A percentile compares a stretch with the other conserved stretches of the same genome.
Evolutionary conservation across 1,140 invertebrate species (phyloP).

Genomic region (Linepithema humile): DNA sequence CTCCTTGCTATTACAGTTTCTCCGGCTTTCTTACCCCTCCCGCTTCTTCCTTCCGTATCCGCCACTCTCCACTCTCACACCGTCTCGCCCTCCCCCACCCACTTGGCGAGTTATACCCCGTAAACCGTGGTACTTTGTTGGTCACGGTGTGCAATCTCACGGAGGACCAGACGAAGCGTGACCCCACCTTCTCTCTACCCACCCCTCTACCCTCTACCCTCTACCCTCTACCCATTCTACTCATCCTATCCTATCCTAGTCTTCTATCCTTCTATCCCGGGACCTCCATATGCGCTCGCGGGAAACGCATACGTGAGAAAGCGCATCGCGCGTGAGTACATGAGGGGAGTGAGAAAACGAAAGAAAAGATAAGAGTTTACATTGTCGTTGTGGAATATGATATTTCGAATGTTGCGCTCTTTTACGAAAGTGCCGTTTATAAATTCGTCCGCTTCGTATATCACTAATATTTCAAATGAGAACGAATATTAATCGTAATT

Average conservation of each 20-base stretch:
- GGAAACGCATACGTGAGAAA: slow-evolving; percentile 27
- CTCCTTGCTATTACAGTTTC: slow-evolving; percentile 3
- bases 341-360: too few relatives aligned
- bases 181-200: slow-evolving; percentile 20
- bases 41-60: slow-evolving; percentile 5
- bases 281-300: background rate
- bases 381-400: background rate
- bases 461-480: slow-evolving; percentile 3
- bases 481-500: slow-evolving; percentile 33
- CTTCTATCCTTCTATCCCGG: background rate
- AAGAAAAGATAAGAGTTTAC: background rate
- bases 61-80: background rate
- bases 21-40: slow-evolving; percentile 46
- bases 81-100: slow-evolving; percentile 14
- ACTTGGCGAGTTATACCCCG: slow-evolving; percentile 66
- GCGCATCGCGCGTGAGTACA: background rate
- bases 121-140: slow-evolving; percentile 75
- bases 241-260: background rate
- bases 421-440: background rate
- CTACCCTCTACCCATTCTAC: background rate
- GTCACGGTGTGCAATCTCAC: slow-evolving; percentile 75
- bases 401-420: background rate
- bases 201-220: background rate
- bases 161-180: slow-evolving; percentile 72
- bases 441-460: background rate